These are phyloP conservation scores for Leptoclinus maculatus DNA, from an alignment of 2,797 vertebrate species.

Conservation along the genomic window DNA sequence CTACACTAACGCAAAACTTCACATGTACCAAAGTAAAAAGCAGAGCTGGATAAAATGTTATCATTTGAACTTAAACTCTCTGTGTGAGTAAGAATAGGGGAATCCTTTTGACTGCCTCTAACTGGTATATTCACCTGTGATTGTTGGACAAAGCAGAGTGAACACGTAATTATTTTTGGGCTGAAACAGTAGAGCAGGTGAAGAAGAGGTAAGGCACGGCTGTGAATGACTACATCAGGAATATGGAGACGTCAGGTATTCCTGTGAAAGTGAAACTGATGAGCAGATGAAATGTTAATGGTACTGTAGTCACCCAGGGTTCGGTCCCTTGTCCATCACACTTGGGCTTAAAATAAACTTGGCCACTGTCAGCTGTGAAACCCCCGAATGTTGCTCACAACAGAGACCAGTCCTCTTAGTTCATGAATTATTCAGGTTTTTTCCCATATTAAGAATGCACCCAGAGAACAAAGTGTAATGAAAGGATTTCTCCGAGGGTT, in stretches of 20 bases:
- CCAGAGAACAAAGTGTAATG: constrained; percentile 73
- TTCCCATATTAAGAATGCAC: constrained; percentile 68
- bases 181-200: constrained; percentile 33
- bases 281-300: constrained; percentile 71
- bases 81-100: not conserved
- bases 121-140: constrained; percentile 5
- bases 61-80: constrained; percentile 6
- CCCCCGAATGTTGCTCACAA: constrained; percentile 68
- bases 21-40: not conserved
- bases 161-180: constrained; percentile 20
- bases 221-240: constrained; percentile 34
- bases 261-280: constrained; percentile 57
- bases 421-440: constrained; percentile 76
- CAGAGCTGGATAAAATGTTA: constrained; percentile 1
- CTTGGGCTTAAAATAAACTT: constrained; percentile 75
- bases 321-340: constrained; percentile 60
- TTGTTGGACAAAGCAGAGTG: not conserved
- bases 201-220: constrained; percentile 12
- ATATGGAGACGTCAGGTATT: constrained; percentile 41
- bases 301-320: constrained; percentile 45
- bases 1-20: not conserved
- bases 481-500: constrained; percentile 69
- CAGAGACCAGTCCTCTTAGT: constrained; percentile 61
- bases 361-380: constrained; percentile 60
- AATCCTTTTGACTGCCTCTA: not conserved